phyloP scores from a whole-genome alignment of 92 coral and sea anemone species.

The Porites rus region DNA sequence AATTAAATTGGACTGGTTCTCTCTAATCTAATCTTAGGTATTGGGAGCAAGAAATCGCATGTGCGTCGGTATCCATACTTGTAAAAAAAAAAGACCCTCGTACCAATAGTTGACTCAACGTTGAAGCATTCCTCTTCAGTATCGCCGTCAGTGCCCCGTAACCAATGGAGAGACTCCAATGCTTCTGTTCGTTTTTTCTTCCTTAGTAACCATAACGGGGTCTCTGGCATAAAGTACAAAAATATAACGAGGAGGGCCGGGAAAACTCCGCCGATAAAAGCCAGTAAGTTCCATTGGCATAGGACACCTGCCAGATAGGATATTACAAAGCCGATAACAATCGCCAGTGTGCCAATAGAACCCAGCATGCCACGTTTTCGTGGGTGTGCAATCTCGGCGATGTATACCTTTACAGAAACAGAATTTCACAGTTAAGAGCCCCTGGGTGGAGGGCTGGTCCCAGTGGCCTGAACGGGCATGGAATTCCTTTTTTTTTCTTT shows the following conservation, averaged over 20 bases:
- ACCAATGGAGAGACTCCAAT: slow-evolving; percentile 62
- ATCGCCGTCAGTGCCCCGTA: slow-evolving; percentile 71
- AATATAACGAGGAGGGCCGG: slow-evolving; percentile 67
- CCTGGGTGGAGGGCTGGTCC: no score
- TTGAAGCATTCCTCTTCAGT: slow-evolving; percentile 76
- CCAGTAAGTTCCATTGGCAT: slow-evolving; percentile 82
- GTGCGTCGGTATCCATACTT: no score
- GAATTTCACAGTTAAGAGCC: no score
- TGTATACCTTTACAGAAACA: slow-evolving; percentile 67
- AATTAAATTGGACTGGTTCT: no score
- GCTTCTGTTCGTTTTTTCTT: slow-evolving; percentile 78
- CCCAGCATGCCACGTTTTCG: slow-evolving; percentile 79
- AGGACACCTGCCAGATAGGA: slow-evolving; percentile 69
- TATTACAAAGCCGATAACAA: slow-evolving; percentile 69
- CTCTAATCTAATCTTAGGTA: no score
- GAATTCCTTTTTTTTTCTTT: no score
- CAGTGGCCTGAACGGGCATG: no score
- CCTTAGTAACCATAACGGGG: slow-evolving; percentile 85
- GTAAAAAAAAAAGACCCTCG: no score
- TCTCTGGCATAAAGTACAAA: slow-evolving; percentile 87
- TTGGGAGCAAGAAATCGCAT: no score
- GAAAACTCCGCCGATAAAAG: slow-evolving; percentile 75
- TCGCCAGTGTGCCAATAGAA: slow-evolving; percentile 79
- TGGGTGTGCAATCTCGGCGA: slow-evolving; percentile 87
- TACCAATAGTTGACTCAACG: slow-evolving; percentile 78